Conservation (phyloP, 92 coral and sea anemone genomes). For the Blastomussa wellsi region DNA sequence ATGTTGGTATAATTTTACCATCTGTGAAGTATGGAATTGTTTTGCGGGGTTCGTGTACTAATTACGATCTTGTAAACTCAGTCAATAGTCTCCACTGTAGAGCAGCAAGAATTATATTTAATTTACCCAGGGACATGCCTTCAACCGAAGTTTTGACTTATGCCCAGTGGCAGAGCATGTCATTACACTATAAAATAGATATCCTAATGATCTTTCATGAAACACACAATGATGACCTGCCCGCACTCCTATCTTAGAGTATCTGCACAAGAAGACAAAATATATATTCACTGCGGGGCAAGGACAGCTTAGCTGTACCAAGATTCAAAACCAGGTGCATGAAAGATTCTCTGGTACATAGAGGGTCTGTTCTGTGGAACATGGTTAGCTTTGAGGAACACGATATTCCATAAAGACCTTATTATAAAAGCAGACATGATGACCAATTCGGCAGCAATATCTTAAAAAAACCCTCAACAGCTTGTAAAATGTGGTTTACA, state of each 20-base stretch:
- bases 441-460: no score
- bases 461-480: no score
- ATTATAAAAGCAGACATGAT: no score
- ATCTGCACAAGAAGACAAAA: not conserved
- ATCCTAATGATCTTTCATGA: not conserved
- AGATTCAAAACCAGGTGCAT: not conserved
- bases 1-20: not conserved
- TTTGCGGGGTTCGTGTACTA: constrained; percentile 2
- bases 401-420: no score
- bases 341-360: not conserved
- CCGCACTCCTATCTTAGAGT: not conserved
- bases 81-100: not conserved
- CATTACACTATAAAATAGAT: not conserved
- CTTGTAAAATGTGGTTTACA: no score
- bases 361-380: not conserved
- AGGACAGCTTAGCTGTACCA: not conserved
- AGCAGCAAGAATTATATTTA: no score
- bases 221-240: not conserved
- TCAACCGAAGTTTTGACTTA: no score
- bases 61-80: not conserved
- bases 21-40: not conserved
- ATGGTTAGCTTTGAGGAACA: no score
- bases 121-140: no score
- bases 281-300: not conserved
- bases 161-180: no score